Base-by-base conservation (phyloP, 2,888 invertebrate genomes). In the Homarus gammarus region DNA sequence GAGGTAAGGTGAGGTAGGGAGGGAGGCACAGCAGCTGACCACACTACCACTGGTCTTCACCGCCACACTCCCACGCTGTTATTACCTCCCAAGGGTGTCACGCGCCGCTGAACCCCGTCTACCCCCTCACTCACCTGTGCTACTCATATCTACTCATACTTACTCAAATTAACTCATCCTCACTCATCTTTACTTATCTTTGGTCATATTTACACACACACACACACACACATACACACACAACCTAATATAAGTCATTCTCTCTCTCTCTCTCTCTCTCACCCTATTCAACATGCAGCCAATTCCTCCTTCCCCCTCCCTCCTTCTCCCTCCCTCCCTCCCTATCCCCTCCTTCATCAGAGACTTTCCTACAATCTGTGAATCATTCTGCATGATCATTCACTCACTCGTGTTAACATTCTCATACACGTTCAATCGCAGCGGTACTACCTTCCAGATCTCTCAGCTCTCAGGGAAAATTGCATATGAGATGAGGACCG, bases 1-100 rank as follows among this genome's bases (percentile, higher is more conserved):
- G n/a, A n/a, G n/a, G n/a, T n/a, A n/a, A n/a, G n/a, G n/a, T n/a
- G n/a, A n/a, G n/a, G n/a, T n/a, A n/a, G 56, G 56, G 56, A 15
- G 56, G 56, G 56, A 2, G 56, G 10, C 18, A 18, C 56, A 44
- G 44, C 10, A 18, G 56, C 56, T 56, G 56, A 56, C 56, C 56
- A 56, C 56, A 2, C 6, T 2, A 18, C 56, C 56, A 44, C 6
- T 44, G 44, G 44, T 44, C 44, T n/a, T n/a, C n/a, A 12, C 18
- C 56, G 18, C 18, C 56, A 8, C 10, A 56, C 82, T 83, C 82
- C 82, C 82, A 83, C 82, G 82, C 70, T 44, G 70, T 83, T 44
- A 83, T 83, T 70, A 83, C 81, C 40, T 40, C 2, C 56, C 10
- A 18, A 70, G 36, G n/a, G 82, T 83, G 82, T 83, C 82, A 83